Conservation (phyloP, 23 tunicate genomes). For the Ciona savignyi region DNA sequence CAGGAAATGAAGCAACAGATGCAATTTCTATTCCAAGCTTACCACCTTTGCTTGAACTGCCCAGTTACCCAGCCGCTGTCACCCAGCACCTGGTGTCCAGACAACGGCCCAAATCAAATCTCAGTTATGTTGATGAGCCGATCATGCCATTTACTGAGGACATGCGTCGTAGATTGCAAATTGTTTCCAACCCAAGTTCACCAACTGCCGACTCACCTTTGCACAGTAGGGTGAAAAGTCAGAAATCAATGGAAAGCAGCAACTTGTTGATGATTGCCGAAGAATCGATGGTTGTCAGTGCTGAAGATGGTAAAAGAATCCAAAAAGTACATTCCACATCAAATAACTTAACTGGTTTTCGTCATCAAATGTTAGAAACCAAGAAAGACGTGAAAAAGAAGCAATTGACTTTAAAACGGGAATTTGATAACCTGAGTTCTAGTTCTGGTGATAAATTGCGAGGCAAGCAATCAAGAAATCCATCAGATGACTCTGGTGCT, state of each 20-base stretch:
- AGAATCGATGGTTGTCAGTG: background rate
- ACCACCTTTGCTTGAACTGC: background rate
- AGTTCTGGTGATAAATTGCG: background rate
- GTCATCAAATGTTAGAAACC: background rate
- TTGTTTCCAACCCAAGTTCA: background rate
- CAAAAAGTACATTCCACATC: background rate
- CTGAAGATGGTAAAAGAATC: background rate
- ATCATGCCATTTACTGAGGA: background rate
- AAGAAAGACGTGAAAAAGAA: background rate
- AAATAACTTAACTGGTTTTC: background rate
- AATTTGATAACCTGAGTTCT: background rate
- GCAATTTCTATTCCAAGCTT: background rate
- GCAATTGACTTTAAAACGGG: background rate
- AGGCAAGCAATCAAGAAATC: background rate
- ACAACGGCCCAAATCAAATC: background rate
- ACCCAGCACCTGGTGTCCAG: background rate
- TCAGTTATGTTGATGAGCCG: background rate
- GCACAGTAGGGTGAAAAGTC: background rate
- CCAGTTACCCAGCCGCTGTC: background rate
- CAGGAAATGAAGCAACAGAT: background rate
- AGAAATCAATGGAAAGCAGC: background rate
- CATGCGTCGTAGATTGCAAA: background rate
- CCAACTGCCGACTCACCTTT: background rate
- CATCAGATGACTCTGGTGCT: background rate
- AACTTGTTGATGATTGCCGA: background rate